Evolutionary conservation across 2,797 vertebrate genomes (phyloP).

Genomic region (Hemibagrus guttatus): DNA sequence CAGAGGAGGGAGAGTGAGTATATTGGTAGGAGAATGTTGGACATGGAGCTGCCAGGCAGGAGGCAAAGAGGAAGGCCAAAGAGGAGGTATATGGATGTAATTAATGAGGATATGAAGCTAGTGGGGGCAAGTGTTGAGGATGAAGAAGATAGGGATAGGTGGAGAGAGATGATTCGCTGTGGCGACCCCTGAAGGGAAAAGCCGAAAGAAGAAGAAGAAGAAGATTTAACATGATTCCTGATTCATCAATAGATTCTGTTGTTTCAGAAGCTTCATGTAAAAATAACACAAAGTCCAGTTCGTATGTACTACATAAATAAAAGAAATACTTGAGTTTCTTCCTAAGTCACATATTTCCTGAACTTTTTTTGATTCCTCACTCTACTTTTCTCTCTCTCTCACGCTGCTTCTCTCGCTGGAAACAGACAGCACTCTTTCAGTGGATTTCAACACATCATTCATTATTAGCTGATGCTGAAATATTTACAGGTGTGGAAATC

Average conservation of each 20-base stretch:
- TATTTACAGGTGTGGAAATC: conserved; percentile 55
- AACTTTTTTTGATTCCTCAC: conserved; percentile 36
- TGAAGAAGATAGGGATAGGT: too few relatives aligned
- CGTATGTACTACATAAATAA: conserved; percentile 21
- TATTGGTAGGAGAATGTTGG: too few relatives aligned
- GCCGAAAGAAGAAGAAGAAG: too few relatives aligned
- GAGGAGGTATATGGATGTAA: too few relatives aligned
- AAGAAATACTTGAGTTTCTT: conserved; percentile 13
- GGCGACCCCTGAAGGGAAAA: too few relatives aligned
- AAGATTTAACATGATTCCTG: background rate
- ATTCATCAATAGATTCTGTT: conserved; percentile 29
- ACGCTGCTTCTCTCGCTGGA: background rate
- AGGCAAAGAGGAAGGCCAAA: too few relatives aligned
- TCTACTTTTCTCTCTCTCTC: conserved; percentile 13
- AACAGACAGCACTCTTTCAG: conserved; percentile 43
- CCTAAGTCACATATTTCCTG: conserved; percentile 35
- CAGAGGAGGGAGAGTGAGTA: too few relatives aligned
- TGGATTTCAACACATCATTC: conserved; percentile 58
- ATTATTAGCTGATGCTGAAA: conserved; percentile 58
- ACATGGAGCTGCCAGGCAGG: too few relatives aligned
- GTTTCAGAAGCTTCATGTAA: conserved; percentile 20
- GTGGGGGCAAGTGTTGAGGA: too few relatives aligned
- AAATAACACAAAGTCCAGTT: conserved; percentile 18
- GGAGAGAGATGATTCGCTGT: too few relatives aligned
- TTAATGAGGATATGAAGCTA: too few relatives aligned